phyloP scores from a whole-genome alignment of 2,797 vertebrate genomes.

The Rhinoraja longicauda region DNA sequence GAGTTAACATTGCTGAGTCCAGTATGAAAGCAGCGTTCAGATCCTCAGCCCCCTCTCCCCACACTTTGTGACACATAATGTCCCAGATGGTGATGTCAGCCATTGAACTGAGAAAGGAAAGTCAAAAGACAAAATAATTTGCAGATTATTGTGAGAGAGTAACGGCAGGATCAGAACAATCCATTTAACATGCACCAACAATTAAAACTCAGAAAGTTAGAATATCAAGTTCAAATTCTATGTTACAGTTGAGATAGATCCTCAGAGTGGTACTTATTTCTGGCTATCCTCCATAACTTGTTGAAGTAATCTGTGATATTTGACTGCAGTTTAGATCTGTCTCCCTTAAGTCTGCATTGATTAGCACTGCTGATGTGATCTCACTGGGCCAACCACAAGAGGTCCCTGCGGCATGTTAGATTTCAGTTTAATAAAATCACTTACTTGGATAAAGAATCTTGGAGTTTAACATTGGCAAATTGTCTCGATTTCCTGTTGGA shows the following conservation, averaged over 20 bases:
- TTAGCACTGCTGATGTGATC: not conserved
- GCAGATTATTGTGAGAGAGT: not conserved
- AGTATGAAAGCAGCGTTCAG: slow-evolving; percentile 19
- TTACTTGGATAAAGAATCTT: slow-evolving; percentile 85
- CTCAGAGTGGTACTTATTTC: not conserved
- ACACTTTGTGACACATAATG: not conserved
- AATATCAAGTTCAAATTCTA: not conserved
- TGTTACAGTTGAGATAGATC: not conserved
- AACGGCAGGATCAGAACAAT: not conserved
- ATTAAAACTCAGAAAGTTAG: not conserved
- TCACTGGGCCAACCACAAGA: not conserved
- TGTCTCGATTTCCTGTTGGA: slow-evolving; percentile 73
- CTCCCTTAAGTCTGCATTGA: not conserved
- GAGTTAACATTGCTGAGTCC: slow-evolving; percentile 26
- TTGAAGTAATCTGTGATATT: not conserved
- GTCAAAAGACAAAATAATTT: slow-evolving; percentile 3
- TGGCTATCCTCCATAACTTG: not conserved
- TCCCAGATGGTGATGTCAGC: slow-evolving; percentile 9
- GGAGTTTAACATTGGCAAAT: slow-evolving; percentile 75
- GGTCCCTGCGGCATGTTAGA: not conserved
- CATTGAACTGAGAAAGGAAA: slow-evolving; percentile 23
- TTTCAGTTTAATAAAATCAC: slow-evolving; percentile 43
- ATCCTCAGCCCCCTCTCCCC: not conserved
- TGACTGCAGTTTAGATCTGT: not conserved
- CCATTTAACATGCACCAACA: not conserved